These are phyloP conservation scores for Myanophis thanlyinensis DNA, from an alignment of 2,113 vertebrate species.

Conservation along the genomic window DNA sequence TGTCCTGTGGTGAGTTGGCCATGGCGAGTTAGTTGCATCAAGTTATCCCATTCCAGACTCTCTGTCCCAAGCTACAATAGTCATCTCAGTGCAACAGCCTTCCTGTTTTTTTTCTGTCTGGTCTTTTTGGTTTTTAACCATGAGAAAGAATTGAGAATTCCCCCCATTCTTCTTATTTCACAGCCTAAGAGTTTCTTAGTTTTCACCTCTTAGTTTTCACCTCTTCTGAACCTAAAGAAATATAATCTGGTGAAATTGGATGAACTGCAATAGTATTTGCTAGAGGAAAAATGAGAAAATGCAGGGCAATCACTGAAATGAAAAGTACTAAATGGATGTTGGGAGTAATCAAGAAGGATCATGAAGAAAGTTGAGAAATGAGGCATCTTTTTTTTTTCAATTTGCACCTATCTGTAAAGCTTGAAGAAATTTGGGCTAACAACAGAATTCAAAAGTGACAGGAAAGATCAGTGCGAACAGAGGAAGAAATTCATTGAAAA, in stretches of 20 bases:
- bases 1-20: background rate
- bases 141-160: background rate
- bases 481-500: background rate
- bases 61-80: background rate
- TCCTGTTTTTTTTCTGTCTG: background rate
- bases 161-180: background rate
- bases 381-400: background rate
- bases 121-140: too few relatives aligned
- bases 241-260: background rate
- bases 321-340: slow-evolving; percentile 1
- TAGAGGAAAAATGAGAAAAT: background rate
- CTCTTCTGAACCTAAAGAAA: background rate
- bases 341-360: background rate
- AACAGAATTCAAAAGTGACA: background rate
- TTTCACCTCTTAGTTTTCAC: background rate
- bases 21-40: background rate
- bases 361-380: slow-evolving; percentile 4
- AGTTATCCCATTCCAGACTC: background rate
- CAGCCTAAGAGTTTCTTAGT: background rate
- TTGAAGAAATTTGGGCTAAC: background rate
- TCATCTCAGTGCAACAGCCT: background rate
- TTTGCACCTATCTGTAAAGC: background rate
- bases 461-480: background rate
- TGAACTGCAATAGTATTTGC: background rate
- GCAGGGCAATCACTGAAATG: background rate